Base-by-base conservation (phyloP, 2,888 invertebrate species). In the Pseudeuparius sepicola region DNA sequence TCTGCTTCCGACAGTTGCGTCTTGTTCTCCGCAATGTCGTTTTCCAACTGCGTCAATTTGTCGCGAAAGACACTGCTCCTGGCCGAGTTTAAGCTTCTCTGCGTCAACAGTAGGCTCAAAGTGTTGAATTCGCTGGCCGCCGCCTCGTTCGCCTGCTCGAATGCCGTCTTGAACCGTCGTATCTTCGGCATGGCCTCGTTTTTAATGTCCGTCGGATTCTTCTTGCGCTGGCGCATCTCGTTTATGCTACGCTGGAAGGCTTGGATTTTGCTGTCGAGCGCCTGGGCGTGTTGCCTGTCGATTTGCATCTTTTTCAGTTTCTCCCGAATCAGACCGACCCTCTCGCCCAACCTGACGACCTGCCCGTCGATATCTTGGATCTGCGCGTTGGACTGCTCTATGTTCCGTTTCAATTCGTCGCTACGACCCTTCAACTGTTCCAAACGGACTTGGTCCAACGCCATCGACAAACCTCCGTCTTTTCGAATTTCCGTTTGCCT, bases 391-490 rank as follows among this genome's bases (percentile, higher is more conserved):
- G 41, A 45, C 6, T 42, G 42, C 14, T 41, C 43, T 27, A 46
- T 36, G 24, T 35, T 42, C 24, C 37, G 44, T 33, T 44, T 43
- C 7, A 47, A 34, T 14, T 58, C 54, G 3, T 41, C 35, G 9
- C 52, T 50, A 39, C 56, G 46, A 2, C 52, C 50, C 32, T 46
- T 45, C 16, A 61, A 39, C 27, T 55, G 59, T 18, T 61, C 56
- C 5, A 77, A 48, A 46, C 67, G 65, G 2, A 65, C 62, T 4
- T 64, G 53, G 46, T 83, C 78, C 1, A 75, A 49, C 0, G 72
- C 68, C 45, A 73, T 66, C 1, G 75, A 73, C 2, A 83, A 54
- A 1, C 71, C 54, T 4, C 65, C 64, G 31, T 70, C 67, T 1
- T 67, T 63, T 1, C 52, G 46, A 2, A 83, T 66, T 39, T 66